Evolutionary conservation across 2,113 vertebrate genomes (phyloP).

Genomic region (Pangasianodon hypophthalmus): DNA sequence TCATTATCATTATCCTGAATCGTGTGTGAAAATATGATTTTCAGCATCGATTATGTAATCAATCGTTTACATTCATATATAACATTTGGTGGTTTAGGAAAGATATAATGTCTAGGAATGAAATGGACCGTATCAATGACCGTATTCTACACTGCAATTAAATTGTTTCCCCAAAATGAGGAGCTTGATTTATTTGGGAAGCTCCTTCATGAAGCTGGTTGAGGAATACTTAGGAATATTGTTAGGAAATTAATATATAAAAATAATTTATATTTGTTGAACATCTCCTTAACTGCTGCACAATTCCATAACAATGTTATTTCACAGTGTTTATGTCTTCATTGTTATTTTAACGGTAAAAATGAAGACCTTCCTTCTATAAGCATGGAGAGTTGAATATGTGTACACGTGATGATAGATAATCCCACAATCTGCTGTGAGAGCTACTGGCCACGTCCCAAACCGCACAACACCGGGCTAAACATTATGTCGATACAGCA

Average conservation of each 20-base stretch:
- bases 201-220: neutral
- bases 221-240: neutral
- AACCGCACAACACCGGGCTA: neutral
- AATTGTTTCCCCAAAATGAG: neutral
- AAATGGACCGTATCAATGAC: too few relatives aligned
- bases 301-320: neutral
- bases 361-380: neutral
- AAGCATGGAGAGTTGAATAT: neutral
- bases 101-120: too few relatives aligned
- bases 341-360: neutral
- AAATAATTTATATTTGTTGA: neutral
- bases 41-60: too few relatives aligned
- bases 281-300: neutral
- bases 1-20: too few relatives aligned
- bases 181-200: neutral
- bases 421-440: neutral
- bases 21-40: too few relatives aligned
- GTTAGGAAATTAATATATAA: neutral
- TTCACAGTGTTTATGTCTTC: neutral
- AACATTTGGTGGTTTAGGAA: too few relatives aligned
- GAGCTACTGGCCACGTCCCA: neutral
- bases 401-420: neutral
- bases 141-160: too few relatives aligned
- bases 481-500: neutral
- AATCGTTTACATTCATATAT: too few relatives aligned